These are phyloP conservation scores for Neodiprion virginianus DNA, from an alignment of 1,140 invertebrate genomes.

Conservation along the genomic window DNA sequence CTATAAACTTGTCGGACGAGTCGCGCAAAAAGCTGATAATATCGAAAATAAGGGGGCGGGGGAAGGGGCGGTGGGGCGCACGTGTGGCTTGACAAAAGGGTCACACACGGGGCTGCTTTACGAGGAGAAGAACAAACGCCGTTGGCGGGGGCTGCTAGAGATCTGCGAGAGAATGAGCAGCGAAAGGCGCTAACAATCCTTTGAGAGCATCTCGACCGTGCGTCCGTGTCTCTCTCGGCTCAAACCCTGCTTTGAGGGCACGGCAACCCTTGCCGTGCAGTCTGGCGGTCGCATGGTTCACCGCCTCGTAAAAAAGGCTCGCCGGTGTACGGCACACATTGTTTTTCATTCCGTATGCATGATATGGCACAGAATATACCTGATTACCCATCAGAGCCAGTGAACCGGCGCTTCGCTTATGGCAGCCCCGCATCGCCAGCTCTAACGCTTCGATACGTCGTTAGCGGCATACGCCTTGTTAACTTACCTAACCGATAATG, in stretches of 20 bases:
- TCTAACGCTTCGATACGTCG: conserved; percentile 37
- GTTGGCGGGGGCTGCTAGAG: not conserved
- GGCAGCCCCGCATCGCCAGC: conserved; percentile 15
- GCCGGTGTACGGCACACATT: not conserved
- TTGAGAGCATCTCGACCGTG: conserved; percentile 1
- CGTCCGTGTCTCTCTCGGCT: not conserved
- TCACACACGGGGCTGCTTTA: no score
- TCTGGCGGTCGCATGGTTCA: conserved; percentile 2
- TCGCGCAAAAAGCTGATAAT: no score
- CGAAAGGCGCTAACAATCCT: conserved; percentile 7
- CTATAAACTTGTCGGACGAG: no score
- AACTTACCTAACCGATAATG: not conserved
- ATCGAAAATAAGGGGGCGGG: no score
- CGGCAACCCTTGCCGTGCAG: not conserved
- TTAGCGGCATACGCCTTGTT: conserved; percentile 21
- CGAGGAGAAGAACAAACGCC: no score
- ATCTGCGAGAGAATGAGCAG: not conserved
- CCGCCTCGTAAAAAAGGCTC: not conserved
- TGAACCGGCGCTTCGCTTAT: conserved; percentile 33
- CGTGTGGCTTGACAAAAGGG: no score
- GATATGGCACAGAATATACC: conserved; percentile 29
- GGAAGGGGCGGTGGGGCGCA: no score
- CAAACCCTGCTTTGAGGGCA: not conserved
- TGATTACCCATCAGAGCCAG: conserved; percentile 43
- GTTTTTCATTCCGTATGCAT: conserved; percentile 5